Evolutionary conservation across 2,113 vertebrate genomes (phyloP).

Genomic region (Syrmaticus mikado): DNA sequence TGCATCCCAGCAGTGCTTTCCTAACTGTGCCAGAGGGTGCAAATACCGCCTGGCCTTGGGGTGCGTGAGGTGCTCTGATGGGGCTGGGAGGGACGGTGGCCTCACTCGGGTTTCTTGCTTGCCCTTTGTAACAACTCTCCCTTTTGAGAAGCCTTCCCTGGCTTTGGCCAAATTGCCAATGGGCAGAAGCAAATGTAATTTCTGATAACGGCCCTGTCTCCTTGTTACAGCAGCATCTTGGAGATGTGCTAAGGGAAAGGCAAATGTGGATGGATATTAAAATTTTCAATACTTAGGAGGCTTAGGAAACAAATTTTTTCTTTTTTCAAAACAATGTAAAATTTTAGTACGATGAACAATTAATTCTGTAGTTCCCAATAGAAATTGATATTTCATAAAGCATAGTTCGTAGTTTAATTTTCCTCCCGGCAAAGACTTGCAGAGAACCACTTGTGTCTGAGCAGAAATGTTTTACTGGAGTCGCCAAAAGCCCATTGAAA

Average conservation of each 20-base stretch:
- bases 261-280: background rate
- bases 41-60: background rate
- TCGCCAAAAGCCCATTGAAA: background rate
- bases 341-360: background rate
- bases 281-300: background rate
- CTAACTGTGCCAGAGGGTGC: fast-evolving
- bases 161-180: background rate
- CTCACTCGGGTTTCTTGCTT: background rate
- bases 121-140: background rate
- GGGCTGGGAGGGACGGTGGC: background rate
- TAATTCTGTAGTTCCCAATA: background rate
- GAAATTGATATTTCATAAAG: background rate
- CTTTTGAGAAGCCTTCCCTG: background rate
- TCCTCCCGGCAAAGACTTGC: background rate
- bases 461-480: background rate
- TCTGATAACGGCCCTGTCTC: background rate
- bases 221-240: background rate
- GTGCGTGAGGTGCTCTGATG: background rate
- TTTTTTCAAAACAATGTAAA: background rate
- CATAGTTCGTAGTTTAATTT: background rate
- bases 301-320: background rate
- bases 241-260: background rate
- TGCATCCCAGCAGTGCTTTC: background rate
- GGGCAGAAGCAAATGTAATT: background rate
- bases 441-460: background rate